phyloP scores from a whole-genome alignment of 2,113 vertebrate genomes.

The Tragelaphus strepsiceros region DNA sequence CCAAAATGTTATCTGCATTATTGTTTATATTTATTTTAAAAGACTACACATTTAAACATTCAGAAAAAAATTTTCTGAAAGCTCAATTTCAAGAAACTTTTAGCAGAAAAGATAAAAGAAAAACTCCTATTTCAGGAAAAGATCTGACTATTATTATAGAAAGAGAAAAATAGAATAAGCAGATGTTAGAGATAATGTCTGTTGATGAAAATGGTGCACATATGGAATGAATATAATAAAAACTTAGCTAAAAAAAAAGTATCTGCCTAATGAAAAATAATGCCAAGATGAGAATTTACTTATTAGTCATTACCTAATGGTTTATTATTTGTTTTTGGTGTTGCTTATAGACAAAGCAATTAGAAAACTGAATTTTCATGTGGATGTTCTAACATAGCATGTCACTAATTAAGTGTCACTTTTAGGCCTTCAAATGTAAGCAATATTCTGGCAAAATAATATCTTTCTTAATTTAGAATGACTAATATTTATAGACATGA shows the following conservation, averaged over 20 bases:
- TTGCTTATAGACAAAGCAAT: not conserved
- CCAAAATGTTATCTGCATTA: not conserved
- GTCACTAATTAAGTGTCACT: not conserved
- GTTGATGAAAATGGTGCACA: not conserved
- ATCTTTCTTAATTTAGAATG: slow-evolving; percentile 3
- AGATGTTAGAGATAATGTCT: not conserved
- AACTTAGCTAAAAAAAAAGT: not conserved
- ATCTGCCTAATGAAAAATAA: not conserved
- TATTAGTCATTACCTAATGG: not conserved
- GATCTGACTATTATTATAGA: not conserved
- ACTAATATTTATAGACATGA: slow-evolving; percentile 35
- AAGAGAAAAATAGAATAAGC: not conserved
- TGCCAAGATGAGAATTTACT: not conserved
- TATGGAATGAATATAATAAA: not conserved
- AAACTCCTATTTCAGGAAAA: not conserved
- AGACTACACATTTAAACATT: not conserved
- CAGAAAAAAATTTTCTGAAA: not conserved
- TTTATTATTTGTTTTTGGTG: not conserved
- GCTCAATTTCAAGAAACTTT: not conserved
- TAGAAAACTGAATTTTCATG: not conserved
- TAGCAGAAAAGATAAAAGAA: not conserved
- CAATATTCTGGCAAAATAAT: not conserved
- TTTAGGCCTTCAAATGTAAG: not conserved
- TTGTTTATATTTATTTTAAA: not conserved
- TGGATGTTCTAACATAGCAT: not conserved